phyloP scores from a whole-genome alignment of 2,113 vertebrate species.

The Pelmatolapia mariae region DNA sequence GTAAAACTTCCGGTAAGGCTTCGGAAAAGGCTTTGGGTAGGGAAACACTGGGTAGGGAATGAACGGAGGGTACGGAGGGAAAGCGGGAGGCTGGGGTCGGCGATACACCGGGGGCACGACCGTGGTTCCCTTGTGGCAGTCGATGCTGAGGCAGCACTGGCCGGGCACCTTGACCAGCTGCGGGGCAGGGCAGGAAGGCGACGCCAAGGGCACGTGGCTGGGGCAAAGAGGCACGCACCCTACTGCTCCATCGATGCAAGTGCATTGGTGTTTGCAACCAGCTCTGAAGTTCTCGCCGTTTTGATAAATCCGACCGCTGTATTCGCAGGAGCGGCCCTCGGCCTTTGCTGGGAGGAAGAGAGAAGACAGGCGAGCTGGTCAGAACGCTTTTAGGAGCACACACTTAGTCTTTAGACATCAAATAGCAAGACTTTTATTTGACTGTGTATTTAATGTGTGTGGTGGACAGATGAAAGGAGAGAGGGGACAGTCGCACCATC shows the following conservation, averaged over 20 bases:
- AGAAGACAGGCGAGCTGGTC: background rate
- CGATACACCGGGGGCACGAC: conserved; percentile 27
- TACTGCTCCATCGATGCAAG: conserved; percentile 79
- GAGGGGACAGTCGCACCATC: conserved; percentile 9
- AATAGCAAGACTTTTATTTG: background rate
- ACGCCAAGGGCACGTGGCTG: conserved; percentile 65
- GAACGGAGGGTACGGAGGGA: conserved; percentile 46
- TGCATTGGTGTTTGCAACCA: conserved; percentile 82
- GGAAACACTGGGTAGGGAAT: conserved; percentile 56
- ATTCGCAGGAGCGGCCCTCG: conserved; percentile 79
- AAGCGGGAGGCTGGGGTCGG: conserved; percentile 31
- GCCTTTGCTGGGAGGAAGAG: conserved; percentile 64
- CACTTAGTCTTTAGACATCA: background rate
- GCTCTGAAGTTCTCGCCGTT: conserved; percentile 77
- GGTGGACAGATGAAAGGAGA: background rate
- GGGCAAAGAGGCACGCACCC: conserved; percentile 79
- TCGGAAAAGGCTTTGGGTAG: conserved; percentile 44
- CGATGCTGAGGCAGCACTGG: conserved; percentile 75
- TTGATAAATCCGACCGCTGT: conserved; percentile 77
- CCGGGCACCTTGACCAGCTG: conserved; percentile 73
- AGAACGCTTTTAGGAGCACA: background rate
- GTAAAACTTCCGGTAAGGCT: conserved; percentile 49
- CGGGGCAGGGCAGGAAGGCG: conserved; percentile 67
- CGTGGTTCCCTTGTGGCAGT: conserved; percentile 61
- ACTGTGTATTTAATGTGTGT: background rate